Evolutionary conservation across 2,113 vertebrate genomes (phyloP), one percentile per base, ranked within the genome.

Genomic region (Mionectes macconnelli): DNA sequence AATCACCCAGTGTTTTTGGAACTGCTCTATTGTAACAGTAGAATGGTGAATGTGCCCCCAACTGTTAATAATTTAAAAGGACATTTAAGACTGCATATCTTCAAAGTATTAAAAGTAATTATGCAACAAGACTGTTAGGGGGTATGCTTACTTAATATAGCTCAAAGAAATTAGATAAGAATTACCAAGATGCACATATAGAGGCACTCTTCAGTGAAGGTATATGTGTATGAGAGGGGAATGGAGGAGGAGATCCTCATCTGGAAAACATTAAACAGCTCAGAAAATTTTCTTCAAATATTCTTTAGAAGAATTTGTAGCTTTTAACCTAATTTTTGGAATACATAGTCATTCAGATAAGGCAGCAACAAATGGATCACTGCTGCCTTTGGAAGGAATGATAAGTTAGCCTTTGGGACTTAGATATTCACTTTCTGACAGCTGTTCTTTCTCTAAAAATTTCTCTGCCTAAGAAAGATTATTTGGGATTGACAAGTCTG

Each of bases 71-170:
- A 87, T 60, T 83, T 22, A 68, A 84, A 93, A 76, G 55, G 69
- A 45, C 21, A 94, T 56, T 84, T 81, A 92, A 68, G 66, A 28
- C 40, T 24, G 66, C 37, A 24, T 82, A 66, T 83, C 74, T 93
- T 94, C 70, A 87, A 94, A 94, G 52, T 53, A 82, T 67, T 89
- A 72, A 76, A 91, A 91, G 79, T 53, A 94, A 79, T 75, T 84
- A 89, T 8, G 40, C 2, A 2, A 56, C 57, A 87, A 23, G 45
- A 66, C 45, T 91, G 73, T 76, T 82, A 72, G 2, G 8, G 57
- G 40, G 19, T 39, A 69, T 20, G 27, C 37, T 84, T 24, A 73
- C 74, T 87, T 84, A 84, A 91, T 64, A 82, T 5, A 89, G 49
- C 84, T 85, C 40, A 77, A 91, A 87, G 60, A 85, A 93, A 79